phyloP scores from a whole-genome alignment of 2,113 vertebrate species.

The Ellobius talpinus region DNA sequence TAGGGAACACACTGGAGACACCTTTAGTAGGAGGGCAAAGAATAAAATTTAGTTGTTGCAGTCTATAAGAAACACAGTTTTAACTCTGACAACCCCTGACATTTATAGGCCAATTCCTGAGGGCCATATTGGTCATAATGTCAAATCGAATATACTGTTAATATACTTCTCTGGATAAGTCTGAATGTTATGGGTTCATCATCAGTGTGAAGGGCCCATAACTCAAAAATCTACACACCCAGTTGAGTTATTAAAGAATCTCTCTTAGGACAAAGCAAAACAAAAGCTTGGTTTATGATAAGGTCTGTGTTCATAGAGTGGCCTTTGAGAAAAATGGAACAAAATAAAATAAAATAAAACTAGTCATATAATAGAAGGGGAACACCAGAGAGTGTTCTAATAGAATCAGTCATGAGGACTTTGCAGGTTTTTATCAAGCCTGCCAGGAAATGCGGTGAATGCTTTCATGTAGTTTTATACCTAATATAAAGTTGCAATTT shows the following conservation, averaged over 20 bases:
- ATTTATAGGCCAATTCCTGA: slow-evolving; percentile 84
- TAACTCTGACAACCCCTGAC: slow-evolving; percentile 83
- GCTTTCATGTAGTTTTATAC: not conserved
- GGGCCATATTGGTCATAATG: slow-evolving; percentile 84
- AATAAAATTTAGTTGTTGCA: slow-evolving; percentile 39
- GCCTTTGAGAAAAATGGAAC: slow-evolving; percentile 56
- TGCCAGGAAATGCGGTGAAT: not conserved
- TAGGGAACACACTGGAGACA: not conserved
- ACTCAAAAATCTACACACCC: slow-evolving; percentile 79
- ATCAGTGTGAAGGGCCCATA: slow-evolving; percentile 79
- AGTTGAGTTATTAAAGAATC: slow-evolving; percentile 82
- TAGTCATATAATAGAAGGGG: slow-evolving; percentile 45
- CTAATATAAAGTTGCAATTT: not conserved
- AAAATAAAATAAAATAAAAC: not conserved
- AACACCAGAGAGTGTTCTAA: slow-evolving; percentile 26
- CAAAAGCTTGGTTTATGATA: slow-evolving; percentile 20
- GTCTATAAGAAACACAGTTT: slow-evolving; percentile 76
- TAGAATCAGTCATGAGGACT: not conserved
- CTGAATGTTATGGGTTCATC: slow-evolving; percentile 82
- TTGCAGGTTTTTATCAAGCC: not conserved
- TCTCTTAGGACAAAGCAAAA: slow-evolving; percentile 63
- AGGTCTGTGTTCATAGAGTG: slow-evolving; percentile 26
- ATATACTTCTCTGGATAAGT: slow-evolving; percentile 80
- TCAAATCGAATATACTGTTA: slow-evolving; percentile 84
- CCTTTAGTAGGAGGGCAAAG: slow-evolving; percentile 46